Percentiles rank a stretch among this genome's conserved stretches.
Evolutionary conservation across 1,140 invertebrate genomes (phyloP).

Genomic region (Megalopta genalis): DNA sequence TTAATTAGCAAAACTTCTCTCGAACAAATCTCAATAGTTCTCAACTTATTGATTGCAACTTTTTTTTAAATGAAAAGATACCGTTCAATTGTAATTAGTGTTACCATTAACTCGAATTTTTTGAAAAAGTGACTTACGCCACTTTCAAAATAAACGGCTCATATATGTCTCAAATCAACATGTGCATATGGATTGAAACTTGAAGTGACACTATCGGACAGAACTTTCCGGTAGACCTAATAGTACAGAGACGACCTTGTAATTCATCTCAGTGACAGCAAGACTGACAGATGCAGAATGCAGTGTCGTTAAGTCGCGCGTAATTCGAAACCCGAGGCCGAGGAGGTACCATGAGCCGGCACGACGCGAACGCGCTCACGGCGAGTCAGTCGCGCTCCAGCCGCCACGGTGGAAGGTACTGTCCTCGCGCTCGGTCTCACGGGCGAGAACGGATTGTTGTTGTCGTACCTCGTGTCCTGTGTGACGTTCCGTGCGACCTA

Average conservation of each 20-base stretch:
- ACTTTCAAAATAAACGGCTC: too few species aligned
- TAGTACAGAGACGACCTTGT: not conserved
- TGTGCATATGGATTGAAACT: too few species aligned
- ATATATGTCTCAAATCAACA: too few species aligned
- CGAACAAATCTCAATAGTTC: too few species aligned
- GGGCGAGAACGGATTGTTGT: not conserved
- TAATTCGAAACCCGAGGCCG: constrained; percentile 46
- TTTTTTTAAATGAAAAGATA: too few species aligned
- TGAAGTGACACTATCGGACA: too few species aligned
- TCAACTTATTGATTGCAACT: too few species aligned
- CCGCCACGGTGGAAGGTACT: constrained; percentile 34
- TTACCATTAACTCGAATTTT: too few species aligned
- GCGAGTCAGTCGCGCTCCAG: constrained; percentile 61
- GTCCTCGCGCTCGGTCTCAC: not conserved
- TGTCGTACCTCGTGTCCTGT: not conserved
- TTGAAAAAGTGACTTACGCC: too few species aligned
- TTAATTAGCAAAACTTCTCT: too few species aligned
- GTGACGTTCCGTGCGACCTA: constrained; percentile 13
- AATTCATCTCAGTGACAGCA: constrained; percentile 5
- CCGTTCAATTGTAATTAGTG: too few species aligned
- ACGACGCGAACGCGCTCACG: not conserved
- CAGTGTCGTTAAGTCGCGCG: constrained; percentile 14
- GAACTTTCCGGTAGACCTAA: too few species aligned
- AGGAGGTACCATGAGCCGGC: constrained; percentile 1
- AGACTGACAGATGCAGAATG: constrained; percentile 34